These are phyloP conservation scores for Bradypus variegatus DNA, from an alignment of 2,797 vertebrate species.

Conservation along the genomic window DNA sequence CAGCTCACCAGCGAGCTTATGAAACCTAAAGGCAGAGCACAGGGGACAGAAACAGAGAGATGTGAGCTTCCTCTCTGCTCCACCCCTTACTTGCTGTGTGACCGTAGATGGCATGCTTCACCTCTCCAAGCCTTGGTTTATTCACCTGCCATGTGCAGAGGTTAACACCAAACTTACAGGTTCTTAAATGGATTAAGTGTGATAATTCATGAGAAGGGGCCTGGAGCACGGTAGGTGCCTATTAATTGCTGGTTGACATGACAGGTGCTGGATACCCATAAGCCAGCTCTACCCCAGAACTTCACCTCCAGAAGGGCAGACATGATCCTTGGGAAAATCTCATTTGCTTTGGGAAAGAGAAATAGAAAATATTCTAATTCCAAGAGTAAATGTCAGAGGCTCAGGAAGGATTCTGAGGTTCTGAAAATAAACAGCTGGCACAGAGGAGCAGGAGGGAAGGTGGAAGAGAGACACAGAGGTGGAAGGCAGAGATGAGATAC, in stretches of 20 bases:
- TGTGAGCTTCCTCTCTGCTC: not conserved
- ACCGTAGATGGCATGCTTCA: not conserved
- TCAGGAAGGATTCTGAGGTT: not conserved
- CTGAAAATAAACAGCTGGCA: slow-evolving; percentile 22
- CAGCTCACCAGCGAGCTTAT: not conserved
- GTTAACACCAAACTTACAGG: too few species aligned
- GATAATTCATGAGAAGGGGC: not conserved
- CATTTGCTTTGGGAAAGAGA: not conserved
- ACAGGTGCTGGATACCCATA: not conserved
- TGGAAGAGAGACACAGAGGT: not conserved
- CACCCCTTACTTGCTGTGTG: not conserved
- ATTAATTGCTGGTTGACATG: not conserved
- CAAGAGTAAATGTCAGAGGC: slow-evolving; percentile 44
- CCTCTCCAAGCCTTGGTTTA: not conserved
- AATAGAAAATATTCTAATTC: slow-evolving; percentile 11
- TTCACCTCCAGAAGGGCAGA: not conserved
- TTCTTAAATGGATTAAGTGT: not conserved
- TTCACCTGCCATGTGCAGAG: not conserved
- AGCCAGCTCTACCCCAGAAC: not conserved
- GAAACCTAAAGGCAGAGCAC: not conserved
- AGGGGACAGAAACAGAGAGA: not conserved
- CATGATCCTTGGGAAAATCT: not conserved
- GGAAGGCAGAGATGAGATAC: not conserved
- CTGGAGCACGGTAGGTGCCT: not conserved
- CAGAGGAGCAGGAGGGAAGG: not conserved